Base-by-base conservation (phyloP, 2,797 vertebrate genomes). In the Tauraco hartlaubi region DNA sequence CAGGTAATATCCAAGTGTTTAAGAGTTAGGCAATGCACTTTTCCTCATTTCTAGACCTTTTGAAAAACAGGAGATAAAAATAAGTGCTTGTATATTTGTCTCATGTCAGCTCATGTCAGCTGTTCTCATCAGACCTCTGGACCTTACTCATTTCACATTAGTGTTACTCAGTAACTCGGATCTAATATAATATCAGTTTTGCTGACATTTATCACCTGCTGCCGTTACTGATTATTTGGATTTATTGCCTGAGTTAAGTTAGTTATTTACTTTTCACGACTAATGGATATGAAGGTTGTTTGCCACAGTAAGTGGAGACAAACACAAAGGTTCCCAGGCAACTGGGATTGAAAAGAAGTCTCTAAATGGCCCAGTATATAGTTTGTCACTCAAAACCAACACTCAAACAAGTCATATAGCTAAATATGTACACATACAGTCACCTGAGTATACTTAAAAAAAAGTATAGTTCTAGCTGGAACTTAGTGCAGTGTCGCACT, bases 151-250 rank as follows among this genome's bases (percentile, higher is more conserved):
- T n/a, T 0, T 63, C 82, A 67, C 85, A 88, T 94, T 92, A 94
- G 78, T 3, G 88, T 97, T 96, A 97, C 85, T 97, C 85, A 97
- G 88, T 97, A 97, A 96, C 95, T 91, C 1, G 1, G 41, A 85
- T 85, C 64, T 84, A 95, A 93, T 25, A 52, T 48, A 87, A 56
- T 82, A 89, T 77, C 92, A 63, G 88, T 75, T 94, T 61, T 94
- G 90, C 96, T 94, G 90, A 82, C 95, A 95, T 95, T 94, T 94
- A 94, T 93, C 91, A 79, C 81, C 73, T 4, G 4, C 91, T 85
- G 82, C 85, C 0, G 96, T 97, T 97, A 97, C 97, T 97, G 95
- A 97, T 97, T 97, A 81, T 95, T 96, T 91, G 94, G 90, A 82
- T 97, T 97, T 97, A 97, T 92, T 95, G 96, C 95, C 90, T 79